A percentile compares a stretch with the other conserved stretches of the same genome.
Conservation (phyloP, 2,797 vertebrate genomes). For the Aselliscus stoliczkanus region DNA sequence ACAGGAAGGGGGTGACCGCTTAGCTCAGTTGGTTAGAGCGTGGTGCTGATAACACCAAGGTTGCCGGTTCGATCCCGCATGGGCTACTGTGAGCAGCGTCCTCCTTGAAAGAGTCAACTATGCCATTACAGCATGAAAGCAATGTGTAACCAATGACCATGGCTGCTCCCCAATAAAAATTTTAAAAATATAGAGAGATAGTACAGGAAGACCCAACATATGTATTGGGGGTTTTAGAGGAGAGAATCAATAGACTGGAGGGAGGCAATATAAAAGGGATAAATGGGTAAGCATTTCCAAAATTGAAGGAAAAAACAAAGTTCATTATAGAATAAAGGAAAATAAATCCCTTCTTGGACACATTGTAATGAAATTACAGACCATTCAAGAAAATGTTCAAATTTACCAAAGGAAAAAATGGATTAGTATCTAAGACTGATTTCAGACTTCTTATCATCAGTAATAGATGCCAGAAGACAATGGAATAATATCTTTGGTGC, state of each 20-base stretch:
- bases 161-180: too few species aligned
- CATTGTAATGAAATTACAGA: neutral
- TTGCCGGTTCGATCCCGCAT: too few species aligned
- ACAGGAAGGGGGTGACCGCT: too few species aligned
- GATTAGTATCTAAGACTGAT: neutral
- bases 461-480: neutral
- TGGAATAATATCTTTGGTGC: neutral
- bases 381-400: neutral
- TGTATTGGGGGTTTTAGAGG: neutral
- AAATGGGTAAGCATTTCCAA: neutral
- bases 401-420: neutral
- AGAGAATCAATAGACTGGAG: neutral
- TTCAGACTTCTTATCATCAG: neutral
- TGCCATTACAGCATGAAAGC: too few species aligned
- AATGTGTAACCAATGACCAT: too few species aligned
- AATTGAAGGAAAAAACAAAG: neutral
- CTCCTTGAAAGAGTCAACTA: too few species aligned
- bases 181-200: too few species aligned
- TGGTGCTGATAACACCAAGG: too few species aligned
- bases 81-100: too few species aligned
- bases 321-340: neutral
- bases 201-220: neutral
- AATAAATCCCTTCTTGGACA: neutral
- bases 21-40: too few species aligned
- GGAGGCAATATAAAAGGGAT: too few species aligned